phyloP scores from a whole-genome alignment of 2,113 vertebrate species.

The Actinemys pallida region DNA sequence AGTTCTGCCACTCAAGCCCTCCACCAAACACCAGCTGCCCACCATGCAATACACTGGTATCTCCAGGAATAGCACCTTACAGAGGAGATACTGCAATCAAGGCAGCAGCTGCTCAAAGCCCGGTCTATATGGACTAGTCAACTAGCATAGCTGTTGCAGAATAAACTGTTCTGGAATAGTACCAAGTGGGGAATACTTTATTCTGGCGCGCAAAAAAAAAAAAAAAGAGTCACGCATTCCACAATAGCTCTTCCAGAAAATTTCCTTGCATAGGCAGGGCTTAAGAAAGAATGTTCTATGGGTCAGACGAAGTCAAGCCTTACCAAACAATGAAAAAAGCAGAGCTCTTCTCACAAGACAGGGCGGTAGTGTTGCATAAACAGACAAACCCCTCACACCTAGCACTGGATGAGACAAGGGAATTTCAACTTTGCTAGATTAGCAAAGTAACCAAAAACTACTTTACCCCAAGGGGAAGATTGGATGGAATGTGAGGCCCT shows the following conservation, averaged over 20 bases:
- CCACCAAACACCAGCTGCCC: not conserved
- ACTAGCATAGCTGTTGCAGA: not conserved
- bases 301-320: not conserved
- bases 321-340: not conserved
- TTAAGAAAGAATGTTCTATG: not conserved
- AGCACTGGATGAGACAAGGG: not conserved
- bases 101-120: not conserved
- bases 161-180: not conserved
- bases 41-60: not conserved
- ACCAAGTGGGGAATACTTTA: not conserved
- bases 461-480: accelerated
- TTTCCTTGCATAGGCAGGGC: not conserved
- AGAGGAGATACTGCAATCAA: not conserved
- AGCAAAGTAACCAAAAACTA: not conserved
- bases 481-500: not conserved
- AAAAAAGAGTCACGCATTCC: not conserved
- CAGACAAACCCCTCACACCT: not conserved
- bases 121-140: not conserved
- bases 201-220: not conserved
- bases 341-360: not conserved
- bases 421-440: not conserved
- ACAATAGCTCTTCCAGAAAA: not conserved
- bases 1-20: not conserved
- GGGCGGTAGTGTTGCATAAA: too few relatives aligned
- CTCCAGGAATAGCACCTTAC: not conserved